A percentile compares a stretch with the other conserved stretches of the same genome.
These are phyloP conservation scores for Malacoctenus gilli DNA, from an alignment of 2,797 vertebrate genomes.

Conservation along the genomic window DNA sequence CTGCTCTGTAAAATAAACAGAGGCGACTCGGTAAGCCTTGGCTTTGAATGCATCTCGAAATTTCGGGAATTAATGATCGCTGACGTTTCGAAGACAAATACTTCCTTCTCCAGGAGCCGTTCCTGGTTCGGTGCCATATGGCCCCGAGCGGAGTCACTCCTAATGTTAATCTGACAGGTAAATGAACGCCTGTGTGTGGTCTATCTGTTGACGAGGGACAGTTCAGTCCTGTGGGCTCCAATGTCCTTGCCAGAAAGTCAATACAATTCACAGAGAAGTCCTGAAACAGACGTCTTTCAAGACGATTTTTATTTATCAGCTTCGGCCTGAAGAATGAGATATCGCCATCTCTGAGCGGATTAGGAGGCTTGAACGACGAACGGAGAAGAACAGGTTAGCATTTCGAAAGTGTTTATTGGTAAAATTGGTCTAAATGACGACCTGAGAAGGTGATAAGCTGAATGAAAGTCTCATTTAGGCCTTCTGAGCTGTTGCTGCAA, in stretches of 20 bases:
- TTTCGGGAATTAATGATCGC: conserved; percentile 56
- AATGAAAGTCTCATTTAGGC: conserved; percentile 55
- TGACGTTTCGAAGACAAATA: conserved; percentile 66
- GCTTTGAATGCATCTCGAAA: conserved; percentile 36
- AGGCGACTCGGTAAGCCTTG: conserved; percentile 13
- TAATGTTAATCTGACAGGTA: conserved; percentile 81
- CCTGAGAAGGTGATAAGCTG: conserved; percentile 36
- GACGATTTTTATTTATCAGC: conserved; percentile 54
- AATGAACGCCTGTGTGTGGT: conserved; percentile 79
- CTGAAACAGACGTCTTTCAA: conserved; percentile 58
- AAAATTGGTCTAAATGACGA: conserved; percentile 46
- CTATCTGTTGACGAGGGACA: conserved; percentile 74
- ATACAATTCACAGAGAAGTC: conserved; percentile 67
- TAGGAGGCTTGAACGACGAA: conserved; percentile 24
- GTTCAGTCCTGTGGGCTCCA: conserved; percentile 70
- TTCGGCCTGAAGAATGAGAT: conserved; percentile 51
- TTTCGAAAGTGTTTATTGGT: conserved; percentile 44
- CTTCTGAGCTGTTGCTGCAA: conserved; percentile 40
- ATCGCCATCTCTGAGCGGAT: conserved; percentile 53
- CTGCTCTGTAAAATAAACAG: conserved; percentile 24
- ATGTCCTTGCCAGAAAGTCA: conserved; percentile 77
- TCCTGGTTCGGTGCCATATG: conserved; percentile 70
- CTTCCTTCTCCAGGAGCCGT: conserved; percentile 58
- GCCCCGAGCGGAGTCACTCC: conserved; percentile 68
- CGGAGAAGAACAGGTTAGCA: conserved; percentile 41